Conservation (phyloP, 2,888 invertebrate species). For the Protophormia terraenovae region DNA sequence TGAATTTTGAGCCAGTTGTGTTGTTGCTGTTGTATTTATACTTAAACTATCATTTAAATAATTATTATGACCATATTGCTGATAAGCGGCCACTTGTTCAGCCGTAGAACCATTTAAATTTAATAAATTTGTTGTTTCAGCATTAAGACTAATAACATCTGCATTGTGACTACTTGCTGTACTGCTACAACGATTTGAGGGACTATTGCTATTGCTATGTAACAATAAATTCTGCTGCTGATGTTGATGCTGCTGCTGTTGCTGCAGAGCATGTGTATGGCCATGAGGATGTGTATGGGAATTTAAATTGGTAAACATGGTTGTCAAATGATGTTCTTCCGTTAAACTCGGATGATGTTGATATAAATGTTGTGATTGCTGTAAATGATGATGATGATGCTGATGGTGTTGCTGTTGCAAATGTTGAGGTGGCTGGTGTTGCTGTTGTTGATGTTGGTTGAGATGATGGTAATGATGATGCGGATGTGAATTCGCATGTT, state of each 20-base stretch:
- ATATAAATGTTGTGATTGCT: slow-evolving; percentile 76
- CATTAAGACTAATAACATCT: slow-evolving; percentile 72
- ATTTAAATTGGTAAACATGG: slow-evolving; percentile 62
- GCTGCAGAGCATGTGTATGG: slow-evolving; percentile 65
- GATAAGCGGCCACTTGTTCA: slow-evolving; percentile 62
- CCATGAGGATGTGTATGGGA: slow-evolving; percentile 37
- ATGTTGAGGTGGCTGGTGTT: slow-evolving; percentile 64
- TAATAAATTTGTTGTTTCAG: slow-evolving; percentile 66
- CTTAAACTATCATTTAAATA: slow-evolving; percentile 70
- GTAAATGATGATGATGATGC: slow-evolving; percentile 66
- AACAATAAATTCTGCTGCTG: slow-evolving; percentile 69
- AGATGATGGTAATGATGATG: slow-evolving; percentile 62
- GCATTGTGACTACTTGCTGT: slow-evolving; percentile 75
- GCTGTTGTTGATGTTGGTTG: slow-evolving; percentile 68
- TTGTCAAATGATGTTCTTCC: slow-evolving; percentile 56
- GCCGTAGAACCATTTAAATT: slow-evolving; percentile 62
- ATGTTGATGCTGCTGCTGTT: slow-evolving; percentile 72
- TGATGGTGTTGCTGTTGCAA: slow-evolving; percentile 74
- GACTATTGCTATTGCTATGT: slow-evolving; percentile 78
- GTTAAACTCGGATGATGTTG: slow-evolving; percentile 79
- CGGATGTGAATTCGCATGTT: slow-evolving; percentile 68
- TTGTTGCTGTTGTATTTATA: slow-evolving; percentile 61
- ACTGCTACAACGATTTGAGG: slow-evolving; percentile 74
- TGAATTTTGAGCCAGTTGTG: slow-evolving; percentile 58
- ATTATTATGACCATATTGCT: slow-evolving; percentile 63